A percentile compares a stretch with the other conserved stretches of the same genome.
phyloP scores from a whole-genome alignment of 2,888 invertebrate species.

The Melieria picta region DNA sequence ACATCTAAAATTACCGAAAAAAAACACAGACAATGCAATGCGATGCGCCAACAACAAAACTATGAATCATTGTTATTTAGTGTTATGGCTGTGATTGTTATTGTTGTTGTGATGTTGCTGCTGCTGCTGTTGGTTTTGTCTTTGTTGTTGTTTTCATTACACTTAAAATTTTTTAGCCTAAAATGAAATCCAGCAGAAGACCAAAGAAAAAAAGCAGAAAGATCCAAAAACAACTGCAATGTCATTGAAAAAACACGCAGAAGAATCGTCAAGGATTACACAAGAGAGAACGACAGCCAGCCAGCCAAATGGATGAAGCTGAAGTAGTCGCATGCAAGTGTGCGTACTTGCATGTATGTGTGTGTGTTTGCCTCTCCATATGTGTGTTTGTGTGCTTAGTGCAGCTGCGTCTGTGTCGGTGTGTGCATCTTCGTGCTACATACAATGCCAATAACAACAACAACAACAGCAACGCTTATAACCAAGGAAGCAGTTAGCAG shows the following conservation, averaged over 20 bases:
- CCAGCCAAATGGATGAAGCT: neutral
- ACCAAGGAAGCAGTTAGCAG: too few relatives aligned
- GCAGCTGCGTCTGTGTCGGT: neutral
- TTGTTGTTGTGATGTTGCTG: neutral
- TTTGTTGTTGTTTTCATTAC: slow-evolving; percentile 6
- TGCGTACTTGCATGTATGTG: neutral
- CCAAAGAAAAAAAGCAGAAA: neutral
- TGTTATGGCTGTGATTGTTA: slow-evolving; percentile 11
- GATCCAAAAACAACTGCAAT: too few relatives aligned
- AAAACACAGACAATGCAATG: slow-evolving; percentile 12
- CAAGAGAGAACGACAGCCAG: neutral
- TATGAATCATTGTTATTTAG: slow-evolving; percentile 38
- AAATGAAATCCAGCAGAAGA: neutral
- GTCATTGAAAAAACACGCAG: too few relatives aligned
- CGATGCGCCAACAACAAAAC: slow-evolving; percentile 24
- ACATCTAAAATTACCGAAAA: neutral
- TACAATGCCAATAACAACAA: too few relatives aligned
- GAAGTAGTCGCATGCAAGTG: neutral
- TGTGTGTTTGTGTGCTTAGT: slow-evolving; percentile 1
- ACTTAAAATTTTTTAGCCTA: too few relatives aligned
- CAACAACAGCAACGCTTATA: too few relatives aligned
- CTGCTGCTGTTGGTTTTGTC: slow-evolving; percentile 5
- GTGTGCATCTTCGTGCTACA: too few relatives aligned
- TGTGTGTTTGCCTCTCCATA: neutral
- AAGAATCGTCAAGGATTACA: neutral